A percentile compares a stretch with the other conserved stretches of the same genome.
phyloP scores from a whole-genome alignment of 1,140 invertebrate genomes.

The Lepidurus arcticus region DNA sequence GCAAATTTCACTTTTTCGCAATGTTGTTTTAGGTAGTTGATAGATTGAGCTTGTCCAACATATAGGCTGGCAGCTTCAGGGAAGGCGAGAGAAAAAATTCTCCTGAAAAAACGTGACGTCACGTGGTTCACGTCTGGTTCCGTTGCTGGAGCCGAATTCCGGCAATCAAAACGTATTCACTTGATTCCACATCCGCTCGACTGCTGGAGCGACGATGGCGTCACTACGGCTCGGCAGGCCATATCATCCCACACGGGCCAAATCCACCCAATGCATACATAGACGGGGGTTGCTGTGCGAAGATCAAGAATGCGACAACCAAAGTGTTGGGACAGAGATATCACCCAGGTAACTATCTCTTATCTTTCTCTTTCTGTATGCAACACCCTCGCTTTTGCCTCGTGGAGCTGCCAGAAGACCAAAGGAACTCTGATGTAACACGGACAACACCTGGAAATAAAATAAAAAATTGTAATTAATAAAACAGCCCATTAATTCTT shows the following conservation, averaged over 20 bases:
- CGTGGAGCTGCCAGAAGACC: not conserved
- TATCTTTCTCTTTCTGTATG: not conserved
- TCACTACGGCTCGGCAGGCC: slow-evolving; percentile 1
- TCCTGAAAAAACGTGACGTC: not conserved
- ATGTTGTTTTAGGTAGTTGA: no score
- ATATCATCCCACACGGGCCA: slow-evolving; percentile 6
- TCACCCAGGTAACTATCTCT: slow-evolving; percentile 18
- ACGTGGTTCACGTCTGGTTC: not conserved
- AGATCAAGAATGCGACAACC: not conserved
- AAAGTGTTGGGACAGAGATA: slow-evolving; percentile 15
- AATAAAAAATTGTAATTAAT: not conserved
- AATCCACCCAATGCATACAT: not conserved
- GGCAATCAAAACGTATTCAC: slow-evolving; percentile 22
- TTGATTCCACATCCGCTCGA: slow-evolving; percentile 9
- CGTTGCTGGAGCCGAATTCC: slow-evolving; percentile 15
- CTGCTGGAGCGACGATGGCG: not conserved
- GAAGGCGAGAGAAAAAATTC: not conserved
- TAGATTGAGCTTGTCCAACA: no score
- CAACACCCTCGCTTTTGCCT: not conserved
- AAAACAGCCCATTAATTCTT: not conserved
- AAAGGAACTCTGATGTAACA: not conserved
- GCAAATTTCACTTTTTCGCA: no score
- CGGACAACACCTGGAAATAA: not conserved
- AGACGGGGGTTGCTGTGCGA: not conserved
- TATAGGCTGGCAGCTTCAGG: not conserved